A percentile compares a stretch with the other conserved stretches of the same genome.
Evolutionary conservation across 2,797 vertebrate species (phyloP).

Genomic region (Sebastes trivittatus): DNA sequence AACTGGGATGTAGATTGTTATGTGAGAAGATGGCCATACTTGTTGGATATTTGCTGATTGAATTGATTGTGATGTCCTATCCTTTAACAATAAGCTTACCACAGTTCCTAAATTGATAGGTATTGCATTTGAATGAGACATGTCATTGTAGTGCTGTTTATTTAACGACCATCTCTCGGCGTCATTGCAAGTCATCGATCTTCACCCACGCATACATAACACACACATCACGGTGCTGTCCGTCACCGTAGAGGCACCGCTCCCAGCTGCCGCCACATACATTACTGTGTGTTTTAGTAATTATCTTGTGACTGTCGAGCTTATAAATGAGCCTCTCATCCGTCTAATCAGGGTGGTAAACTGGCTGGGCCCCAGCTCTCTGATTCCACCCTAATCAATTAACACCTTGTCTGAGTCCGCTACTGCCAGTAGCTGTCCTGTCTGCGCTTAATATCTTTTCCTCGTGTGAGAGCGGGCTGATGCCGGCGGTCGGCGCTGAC

Average conservation of each 20-base stretch:
- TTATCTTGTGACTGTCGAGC: slow-evolving; percentile 76
- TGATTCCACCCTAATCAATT: slow-evolving; percentile 81
- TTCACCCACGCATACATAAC: not conserved
- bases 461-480: slow-evolving; percentile 45
- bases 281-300: slow-evolving; percentile 77
- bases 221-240: slow-evolving; percentile 37
- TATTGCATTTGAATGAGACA: slow-evolving; percentile 7
- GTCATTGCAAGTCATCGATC: slow-evolving; percentile 9
- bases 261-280: slow-evolving; percentile 65
- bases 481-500: slow-evolving; percentile 26
- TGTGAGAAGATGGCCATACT: not conserved
- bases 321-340: slow-evolving; percentile 81
- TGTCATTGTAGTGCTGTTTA: not conserved
- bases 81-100: not conserved
- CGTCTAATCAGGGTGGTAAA: slow-evolving; percentile 77
- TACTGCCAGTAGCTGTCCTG: slow-evolving; percentile 54
- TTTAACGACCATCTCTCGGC: not conserved
- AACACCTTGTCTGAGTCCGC: slow-evolving; percentile 80
- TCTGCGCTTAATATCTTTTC: slow-evolving; percentile 71
- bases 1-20: not conserved
- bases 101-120: not conserved
- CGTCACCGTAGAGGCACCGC: slow-evolving; percentile 23
- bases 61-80: not conserved
- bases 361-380: slow-evolving; percentile 71
- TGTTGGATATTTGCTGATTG: not conserved